A percentile compares a stretch with the other conserved stretches of the same genome.
Conservation (phyloP, 2,113 vertebrate genomes). For the Nothoprocta pentlandii region DNA sequence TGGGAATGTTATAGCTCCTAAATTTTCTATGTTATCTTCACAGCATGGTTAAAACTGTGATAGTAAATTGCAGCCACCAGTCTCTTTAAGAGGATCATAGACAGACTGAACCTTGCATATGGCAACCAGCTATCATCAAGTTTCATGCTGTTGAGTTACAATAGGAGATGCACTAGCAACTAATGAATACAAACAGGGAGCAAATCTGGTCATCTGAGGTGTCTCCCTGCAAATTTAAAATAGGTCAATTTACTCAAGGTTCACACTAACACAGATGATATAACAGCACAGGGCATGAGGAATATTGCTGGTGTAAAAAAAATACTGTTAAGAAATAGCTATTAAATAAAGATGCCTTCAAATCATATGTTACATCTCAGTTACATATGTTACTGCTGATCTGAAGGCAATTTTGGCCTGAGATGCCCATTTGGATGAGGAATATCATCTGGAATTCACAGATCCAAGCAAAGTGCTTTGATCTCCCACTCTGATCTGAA, state of each 20-base stretch:
- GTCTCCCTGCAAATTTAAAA: neutral
- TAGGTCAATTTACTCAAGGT: neutral
- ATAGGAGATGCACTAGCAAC: neutral
- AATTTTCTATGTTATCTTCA: neutral
- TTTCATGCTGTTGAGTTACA: neutral
- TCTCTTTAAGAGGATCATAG: neutral
- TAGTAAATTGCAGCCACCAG: neutral
- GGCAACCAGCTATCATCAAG: neutral
- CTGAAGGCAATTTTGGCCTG: neutral
- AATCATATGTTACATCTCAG: neutral
- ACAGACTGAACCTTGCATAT: neutral
- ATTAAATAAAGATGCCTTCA: neutral
- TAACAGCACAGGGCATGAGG: neutral
- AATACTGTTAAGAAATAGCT: neutral
- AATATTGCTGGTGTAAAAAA: neutral
- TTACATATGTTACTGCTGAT: no score
- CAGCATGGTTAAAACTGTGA: neutral
- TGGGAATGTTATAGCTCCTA: neutral
- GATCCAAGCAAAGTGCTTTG: neutral
- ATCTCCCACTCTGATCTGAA: neutral
- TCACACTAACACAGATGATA: neutral
- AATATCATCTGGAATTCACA: neutral
- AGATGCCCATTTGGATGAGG: neutral
- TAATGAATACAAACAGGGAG: neutral
- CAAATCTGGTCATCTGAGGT: neutral